Evolutionary conservation across 2,888 invertebrate species (phyloP).

Genomic region (Aplocera efformata): DNA sequence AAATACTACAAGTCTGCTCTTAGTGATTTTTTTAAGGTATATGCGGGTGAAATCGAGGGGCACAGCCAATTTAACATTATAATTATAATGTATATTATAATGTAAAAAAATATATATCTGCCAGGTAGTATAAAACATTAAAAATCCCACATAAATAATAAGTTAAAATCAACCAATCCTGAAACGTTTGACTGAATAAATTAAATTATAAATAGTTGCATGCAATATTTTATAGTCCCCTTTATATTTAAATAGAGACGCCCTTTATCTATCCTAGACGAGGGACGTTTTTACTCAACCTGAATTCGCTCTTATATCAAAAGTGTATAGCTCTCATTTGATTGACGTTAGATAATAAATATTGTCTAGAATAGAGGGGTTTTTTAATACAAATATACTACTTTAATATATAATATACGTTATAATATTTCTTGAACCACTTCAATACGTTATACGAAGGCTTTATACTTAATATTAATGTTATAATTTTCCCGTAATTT

Average conservation of each 20-base stretch:
- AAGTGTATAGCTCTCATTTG: background rate
- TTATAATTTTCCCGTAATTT: no score
- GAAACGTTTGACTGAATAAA: slow-evolving; percentile 38
- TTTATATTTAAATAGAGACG: slow-evolving; percentile 34
- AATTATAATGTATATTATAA: no score
- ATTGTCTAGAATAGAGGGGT: background rate
- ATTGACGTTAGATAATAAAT: slow-evolving; percentile 1
- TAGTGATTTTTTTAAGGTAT: no score
- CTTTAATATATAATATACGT: no score
- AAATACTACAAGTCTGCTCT: no score
- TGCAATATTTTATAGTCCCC: slow-evolving; percentile 34
- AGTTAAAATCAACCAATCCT: slow-evolving; percentile 35
- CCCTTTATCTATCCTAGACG: slow-evolving; percentile 49
- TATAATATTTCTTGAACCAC: no score
- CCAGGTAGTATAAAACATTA: background rate
- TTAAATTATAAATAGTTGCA: slow-evolving; percentile 32
- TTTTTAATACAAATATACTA: slow-evolving; percentile 2
- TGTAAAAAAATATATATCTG: no score
- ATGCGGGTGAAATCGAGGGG: no score
- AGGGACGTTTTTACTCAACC: slow-evolving; percentile 37
- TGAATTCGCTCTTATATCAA: slow-evolving; percentile 17
- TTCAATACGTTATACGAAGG: no score
- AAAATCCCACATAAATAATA: background rate
- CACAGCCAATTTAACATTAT: no score
- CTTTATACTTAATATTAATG: no score